These are phyloP conservation scores for Axea sp. DNA, from an alignment of 2,888 invertebrate genomes.

Conservation along the genomic window DNA sequence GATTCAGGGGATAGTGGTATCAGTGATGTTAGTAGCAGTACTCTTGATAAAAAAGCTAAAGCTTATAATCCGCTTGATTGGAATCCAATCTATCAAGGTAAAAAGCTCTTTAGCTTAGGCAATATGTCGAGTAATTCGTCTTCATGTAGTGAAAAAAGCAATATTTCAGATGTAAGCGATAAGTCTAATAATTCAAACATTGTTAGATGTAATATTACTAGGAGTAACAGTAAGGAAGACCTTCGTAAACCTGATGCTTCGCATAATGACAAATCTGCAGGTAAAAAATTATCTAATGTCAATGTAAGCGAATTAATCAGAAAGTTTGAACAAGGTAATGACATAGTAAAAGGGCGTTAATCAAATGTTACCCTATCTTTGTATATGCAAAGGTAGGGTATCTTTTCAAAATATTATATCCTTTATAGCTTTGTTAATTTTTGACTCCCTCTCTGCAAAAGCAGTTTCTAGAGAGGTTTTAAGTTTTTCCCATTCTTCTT, in stretches of 20 bases:
- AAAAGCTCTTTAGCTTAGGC: slow-evolving; percentile 6
- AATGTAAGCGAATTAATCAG: slow-evolving; percentile 18
- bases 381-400: slow-evolving; percentile 17
- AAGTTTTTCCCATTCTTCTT: slow-evolving; percentile 30
- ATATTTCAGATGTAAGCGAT: slow-evolving; percentile 7
- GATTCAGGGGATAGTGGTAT: slow-evolving; percentile 3
- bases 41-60: neutral
- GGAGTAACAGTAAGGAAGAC: slow-evolving; percentile 16
- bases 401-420: slow-evolving; percentile 23
- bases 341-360: slow-evolving; percentile 19
- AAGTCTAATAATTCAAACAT: slow-evolving; percentile 10
- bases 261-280: slow-evolving; percentile 18
- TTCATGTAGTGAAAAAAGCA: slow-evolving; percentile 6
- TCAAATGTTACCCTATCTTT: slow-evolving; percentile 16
- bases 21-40: slow-evolving; percentile 1
- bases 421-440: slow-evolving; percentile 26
- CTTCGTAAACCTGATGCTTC: slow-evolving; percentile 18
- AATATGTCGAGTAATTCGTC: slow-evolving; percentile 7
- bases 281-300: slow-evolving; percentile 19
- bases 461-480: slow-evolving; percentile 26
- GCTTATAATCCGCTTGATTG: slow-evolving; percentile 6
- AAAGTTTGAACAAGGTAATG: slow-evolving; percentile 19
- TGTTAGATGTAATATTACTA: slow-evolving; percentile 12
- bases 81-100: slow-evolving; percentile 10
- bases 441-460: slow-evolving; percentile 27